Conservation (phyloP, 92 coral and sea anemone genomes). For the Epizoanthus rinbou region DNA sequence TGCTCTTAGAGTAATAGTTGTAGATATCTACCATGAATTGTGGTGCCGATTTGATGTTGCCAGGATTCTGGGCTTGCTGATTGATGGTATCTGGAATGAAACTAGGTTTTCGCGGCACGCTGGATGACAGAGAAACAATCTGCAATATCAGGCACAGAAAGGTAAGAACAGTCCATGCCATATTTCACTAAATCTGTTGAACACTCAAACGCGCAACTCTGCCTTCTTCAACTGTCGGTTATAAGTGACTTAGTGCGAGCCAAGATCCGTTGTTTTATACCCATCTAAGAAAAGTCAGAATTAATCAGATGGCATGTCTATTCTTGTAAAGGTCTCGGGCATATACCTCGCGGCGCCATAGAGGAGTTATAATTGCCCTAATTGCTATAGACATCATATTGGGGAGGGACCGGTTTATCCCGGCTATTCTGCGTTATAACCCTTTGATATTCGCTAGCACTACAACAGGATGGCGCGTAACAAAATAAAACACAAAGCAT, state of each 20-base stretch:
- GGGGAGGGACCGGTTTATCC: conserved; percentile 3
- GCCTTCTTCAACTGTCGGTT: not conserved
- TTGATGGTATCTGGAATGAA: not conserved
- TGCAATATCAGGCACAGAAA: not conserved
- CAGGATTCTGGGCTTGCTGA: not conserved
- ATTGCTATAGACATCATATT: not conserved
- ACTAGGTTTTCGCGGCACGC: conserved; percentile 21
- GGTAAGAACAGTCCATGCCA: not conserved
- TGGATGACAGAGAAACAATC: conserved; percentile 19
- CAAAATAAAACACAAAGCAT: not conserved
- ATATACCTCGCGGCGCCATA: conserved; percentile 19
- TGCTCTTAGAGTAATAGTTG: conserved; percentile 37
- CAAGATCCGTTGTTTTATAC: conserved; percentile 19
- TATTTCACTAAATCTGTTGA: not conserved
- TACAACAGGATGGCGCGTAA: not conserved
- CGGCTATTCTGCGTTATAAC: not conserved
- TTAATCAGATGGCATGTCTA: conserved; percentile 19
- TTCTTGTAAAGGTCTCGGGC: conserved; percentile 8
- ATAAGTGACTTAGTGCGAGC: not conserved
- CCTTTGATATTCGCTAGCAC: not conserved
- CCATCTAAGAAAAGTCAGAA: not conserved
- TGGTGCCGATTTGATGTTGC: not conserved
- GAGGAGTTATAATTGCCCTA: conserved; percentile 25
- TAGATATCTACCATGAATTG: conserved; percentile 42
- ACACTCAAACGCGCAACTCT: not conserved